Evolutionary conservation across 2,113 vertebrate species (phyloP), one percentile per base, ranked within the genome.

Genomic region (Psammodynastes pulverulentus): DNA sequence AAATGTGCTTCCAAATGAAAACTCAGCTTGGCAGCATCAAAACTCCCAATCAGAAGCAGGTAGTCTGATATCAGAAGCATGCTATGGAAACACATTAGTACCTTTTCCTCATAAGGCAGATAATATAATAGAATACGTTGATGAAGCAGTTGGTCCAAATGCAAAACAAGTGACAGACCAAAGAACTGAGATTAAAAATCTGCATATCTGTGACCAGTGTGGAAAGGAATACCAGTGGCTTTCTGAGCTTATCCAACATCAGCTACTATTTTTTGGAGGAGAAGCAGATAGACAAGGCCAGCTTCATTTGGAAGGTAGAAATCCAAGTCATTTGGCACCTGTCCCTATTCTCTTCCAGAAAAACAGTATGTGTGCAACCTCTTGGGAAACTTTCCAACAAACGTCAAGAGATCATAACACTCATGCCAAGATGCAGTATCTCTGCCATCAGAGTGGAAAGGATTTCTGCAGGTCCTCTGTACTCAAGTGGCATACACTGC

Each of bases 181-280:
- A 58, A 89, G 39, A 4, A 62, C 21, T 17, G 87, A 84, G 54
- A 17, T 0, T 3, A 34, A 91, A 17, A 23, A 90, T 12, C 48
- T 46, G 0, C 89, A 93, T 13, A 4, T 12, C 24, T 93, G 91
- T 87, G 53, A 85, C 1, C 79, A 53, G 9, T 91, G 92, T 84
- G 86, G 56, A 5, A 84, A 92, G n/a, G 51, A 29, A 45, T 93
- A 91, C 21, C 46, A 29, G 10, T 90, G 90, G 52, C 87, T 26
- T 9, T 93, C 93, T 0, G 10, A 34, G 1, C 87, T 92, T n/a
- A 48, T 72, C 12, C 89, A 24, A 2, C 94, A 92, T 24, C 89
- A 84, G 34, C 48, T 19, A 3, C 8, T 72, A 34, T 54, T 86
- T 39, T 92, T 49, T 21, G 72, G 86, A 3, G 46, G 54, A 34